Conservation (phyloP, 2,888 invertebrate genomes). For the Lithosia quadra region DNA sequence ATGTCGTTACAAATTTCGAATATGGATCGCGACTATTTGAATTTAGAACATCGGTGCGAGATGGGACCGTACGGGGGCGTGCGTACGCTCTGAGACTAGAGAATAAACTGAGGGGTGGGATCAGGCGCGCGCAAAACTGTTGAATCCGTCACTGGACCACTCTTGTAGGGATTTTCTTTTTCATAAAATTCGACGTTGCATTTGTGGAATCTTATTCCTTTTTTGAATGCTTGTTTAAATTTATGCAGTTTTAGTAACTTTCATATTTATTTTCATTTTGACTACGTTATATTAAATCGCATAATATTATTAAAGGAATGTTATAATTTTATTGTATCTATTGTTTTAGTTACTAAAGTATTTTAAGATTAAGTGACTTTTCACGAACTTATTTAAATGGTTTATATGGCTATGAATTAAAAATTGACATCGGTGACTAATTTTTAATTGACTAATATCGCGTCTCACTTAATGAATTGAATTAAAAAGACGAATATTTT, state of each 20-base stretch:
- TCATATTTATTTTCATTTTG: background rate
- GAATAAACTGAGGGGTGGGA: constrained; percentile 65
- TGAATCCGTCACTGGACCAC: constrained; percentile 67
- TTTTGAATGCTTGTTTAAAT: constrained; percentile 9
- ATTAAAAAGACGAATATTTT: no score
- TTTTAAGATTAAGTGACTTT: background rate
- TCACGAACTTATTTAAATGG: background rate
- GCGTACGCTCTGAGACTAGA: constrained; percentile 54
- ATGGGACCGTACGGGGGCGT: constrained; percentile 55
- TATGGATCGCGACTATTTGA: constrained; percentile 46
- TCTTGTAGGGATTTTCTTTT: constrained; percentile 35
- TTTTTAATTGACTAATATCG: background rate
- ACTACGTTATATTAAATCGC: background rate
- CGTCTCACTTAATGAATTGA: background rate
- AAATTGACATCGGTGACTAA: background rate
- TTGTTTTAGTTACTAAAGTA: background rate
- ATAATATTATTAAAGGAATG: background rate
- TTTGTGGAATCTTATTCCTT: constrained; percentile 11
- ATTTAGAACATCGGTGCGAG: constrained; percentile 61
- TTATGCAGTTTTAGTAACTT: background rate
- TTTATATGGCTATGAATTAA: background rate
- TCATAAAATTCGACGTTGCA: constrained; percentile 57
- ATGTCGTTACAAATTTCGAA: constrained; percentile 31
- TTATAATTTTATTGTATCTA: background rate
- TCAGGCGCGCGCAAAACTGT: constrained; percentile 84